These are phyloP conservation scores for Choreutis nemorana DNA, from an alignment of 2,888 invertebrate genomes.

Conservation along the genomic window DNA sequence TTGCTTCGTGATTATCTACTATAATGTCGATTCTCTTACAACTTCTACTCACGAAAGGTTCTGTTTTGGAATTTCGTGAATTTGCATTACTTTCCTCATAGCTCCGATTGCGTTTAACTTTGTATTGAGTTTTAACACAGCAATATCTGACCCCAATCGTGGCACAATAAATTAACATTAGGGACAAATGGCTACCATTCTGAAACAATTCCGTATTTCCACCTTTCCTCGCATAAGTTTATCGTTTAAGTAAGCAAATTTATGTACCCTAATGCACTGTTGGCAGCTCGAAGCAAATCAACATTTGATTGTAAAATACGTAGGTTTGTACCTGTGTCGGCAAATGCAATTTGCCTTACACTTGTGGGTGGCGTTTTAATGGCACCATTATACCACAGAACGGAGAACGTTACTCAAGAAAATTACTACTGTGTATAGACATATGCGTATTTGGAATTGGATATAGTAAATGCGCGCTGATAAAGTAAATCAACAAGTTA, in stretches of 20 bases:
- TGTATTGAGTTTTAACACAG: conserved; percentile 1
- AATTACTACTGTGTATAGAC: conserved; percentile 38
- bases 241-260: conserved; percentile 52
- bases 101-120: background rate
- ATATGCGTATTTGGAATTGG: conserved; percentile 30
- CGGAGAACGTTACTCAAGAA: conserved; percentile 50
- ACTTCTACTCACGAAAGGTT: conserved; percentile 42
- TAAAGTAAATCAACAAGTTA: conserved; percentile 9
- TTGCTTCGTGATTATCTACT: conserved; percentile 45
- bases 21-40: conserved; percentile 40
- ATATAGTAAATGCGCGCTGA: conserved; percentile 19
- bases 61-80: conserved; percentile 25
- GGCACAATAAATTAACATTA: conserved; percentile 36
- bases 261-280: conserved; percentile 52
- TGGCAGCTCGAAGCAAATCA: conserved; percentile 53
- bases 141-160: conserved; percentile 1
- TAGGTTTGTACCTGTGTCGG: conserved; percentile 48
- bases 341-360: conserved; percentile 56
- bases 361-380: conserved; percentile 62
- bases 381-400: conserved; percentile 47
- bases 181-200: conserved; percentile 33
- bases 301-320: conserved; percentile 60
- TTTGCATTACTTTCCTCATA: conserved; percentile 22
- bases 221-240: conserved; percentile 38
- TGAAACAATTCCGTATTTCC: conserved; percentile 36